Evolutionary conservation across 2,888 invertebrate genomes (phyloP).

Genomic region (Agrypnus murinus): DNA sequence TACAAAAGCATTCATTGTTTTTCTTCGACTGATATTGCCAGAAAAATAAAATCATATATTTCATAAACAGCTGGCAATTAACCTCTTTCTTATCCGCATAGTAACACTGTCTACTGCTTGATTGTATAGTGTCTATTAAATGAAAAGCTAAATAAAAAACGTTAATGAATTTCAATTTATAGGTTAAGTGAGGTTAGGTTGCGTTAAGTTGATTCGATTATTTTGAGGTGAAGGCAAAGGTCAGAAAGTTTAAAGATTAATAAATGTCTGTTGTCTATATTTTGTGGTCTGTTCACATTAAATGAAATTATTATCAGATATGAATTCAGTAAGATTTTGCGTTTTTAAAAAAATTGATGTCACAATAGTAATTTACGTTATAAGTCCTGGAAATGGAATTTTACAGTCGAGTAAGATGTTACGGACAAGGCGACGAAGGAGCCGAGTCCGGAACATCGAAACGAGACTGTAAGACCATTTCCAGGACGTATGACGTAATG

Average conservation of each 20-base stretch:
- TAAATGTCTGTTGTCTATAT: background rate
- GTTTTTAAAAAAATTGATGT: no score
- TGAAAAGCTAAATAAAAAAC: background rate
- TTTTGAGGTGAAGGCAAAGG: conserved; percentile 7
- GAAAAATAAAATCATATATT: background rate
- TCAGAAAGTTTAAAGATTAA: no score
- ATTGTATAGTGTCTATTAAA: background rate
- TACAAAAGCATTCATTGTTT: conserved; percentile 53
- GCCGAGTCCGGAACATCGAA: no score
- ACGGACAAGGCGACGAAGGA: no score
- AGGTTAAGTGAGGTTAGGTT: conserved; percentile 10
- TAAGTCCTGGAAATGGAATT: no score
- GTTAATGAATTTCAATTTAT: background rate
- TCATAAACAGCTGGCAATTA: background rate
- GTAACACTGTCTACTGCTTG: background rate
- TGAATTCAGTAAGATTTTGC: no score
- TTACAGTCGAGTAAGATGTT: no score
- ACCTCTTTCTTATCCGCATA: background rate
- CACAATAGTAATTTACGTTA: no score
- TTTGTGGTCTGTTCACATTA: conserved; percentile 4
- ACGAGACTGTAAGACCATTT: no score
- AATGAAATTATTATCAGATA: no score
- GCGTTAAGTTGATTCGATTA: background rate
- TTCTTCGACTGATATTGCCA: no score
- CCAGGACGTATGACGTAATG: no score